Base-by-base conservation (phyloP, 2,888 invertebrate species). In the Drosophila koepferae region DNA sequence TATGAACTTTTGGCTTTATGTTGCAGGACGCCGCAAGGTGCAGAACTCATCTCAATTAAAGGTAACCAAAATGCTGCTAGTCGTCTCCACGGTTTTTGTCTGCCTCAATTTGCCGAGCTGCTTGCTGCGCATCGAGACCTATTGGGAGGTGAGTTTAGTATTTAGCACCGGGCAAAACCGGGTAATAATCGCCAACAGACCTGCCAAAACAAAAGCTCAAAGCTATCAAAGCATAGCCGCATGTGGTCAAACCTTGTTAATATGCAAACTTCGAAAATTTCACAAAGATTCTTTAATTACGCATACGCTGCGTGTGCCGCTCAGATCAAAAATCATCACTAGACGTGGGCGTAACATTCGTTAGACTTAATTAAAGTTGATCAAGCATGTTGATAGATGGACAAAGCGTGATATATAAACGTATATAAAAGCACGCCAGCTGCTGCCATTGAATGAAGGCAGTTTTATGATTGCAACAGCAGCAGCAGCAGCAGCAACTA, bases 31-130 rank as follows among this genome's bases (percentile, higher is more conserved):
- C 68, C 91, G 92, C 68, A 90, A 92, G 68, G 91, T 91, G 34
- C 92, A 92, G 20, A 93, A 93, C 61, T 94, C 94, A 55, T 94
- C 95, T 0, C 96, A 96, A 90, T 94, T 95, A 28, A 95, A 95
- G 88, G 94, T 97, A 73, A 97, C 97, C 43, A 95, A 96, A 90
- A 97, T 97, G 96, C 94, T 98, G 65, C 94, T 98, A 34, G 94
- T 97, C 61, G 97, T 97, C 0, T 97, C 97, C 2, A 95, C 96
- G 0, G 96, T 96, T 0, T 97, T 96, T 92, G 95, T 97, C 12
- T 94, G 95, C 51, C 94, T 97, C 60, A 97, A 97, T 92, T 91
- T 97, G 66, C 97, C 97, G 0, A 96, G 96, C 38, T 97, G 96
- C 92, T 94, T 95, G 59, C 94, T 97, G 93, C 94, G 97, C 66